Percentiles rank a stretch among this genome's conserved stretches.
phyloP scores from a whole-genome alignment of 2,888 invertebrate genomes.

The Dascillus cervinus region DNA sequence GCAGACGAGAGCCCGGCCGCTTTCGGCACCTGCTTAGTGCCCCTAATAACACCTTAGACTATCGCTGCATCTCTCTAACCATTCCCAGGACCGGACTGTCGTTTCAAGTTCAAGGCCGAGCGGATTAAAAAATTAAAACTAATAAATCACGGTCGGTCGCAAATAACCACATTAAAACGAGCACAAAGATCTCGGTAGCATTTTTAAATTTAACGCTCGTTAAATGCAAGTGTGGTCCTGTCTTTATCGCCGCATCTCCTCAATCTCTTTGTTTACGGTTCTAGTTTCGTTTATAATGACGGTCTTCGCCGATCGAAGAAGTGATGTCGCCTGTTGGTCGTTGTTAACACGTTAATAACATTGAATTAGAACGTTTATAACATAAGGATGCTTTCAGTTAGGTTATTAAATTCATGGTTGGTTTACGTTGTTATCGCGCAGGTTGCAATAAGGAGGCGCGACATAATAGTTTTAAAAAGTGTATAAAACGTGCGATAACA shows the following conservation, averaged over 20 bases:
- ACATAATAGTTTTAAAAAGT: too few relatives aligned
- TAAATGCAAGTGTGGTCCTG: conserved; percentile 9
- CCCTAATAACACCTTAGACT: conserved; percentile 40
- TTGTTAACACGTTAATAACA: conserved; percentile 30
- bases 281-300: conserved; percentile 23
- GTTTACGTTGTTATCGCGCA: too few relatives aligned
- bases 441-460: too few relatives aligned
- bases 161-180: too few relatives aligned
- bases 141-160: too few relatives aligned
- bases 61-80: conserved; percentile 17
- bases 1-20: conserved; percentile 35
- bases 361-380: conserved; percentile 24
- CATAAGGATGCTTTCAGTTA: too few relatives aligned
- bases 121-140: too few relatives aligned
- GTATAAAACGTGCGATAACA: conserved; percentile 10
- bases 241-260: conserved; percentile 11
- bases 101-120: too few relatives aligned
- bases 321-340: conserved; percentile 24
- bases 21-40: conserved; percentile 44
- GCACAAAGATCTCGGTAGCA: too few relatives aligned
- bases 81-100: not conserved
- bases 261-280: conserved; percentile 25
- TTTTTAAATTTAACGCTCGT: not conserved
- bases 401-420: too few relatives aligned
- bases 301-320: conserved; percentile 18